Conservation (phyloP, 2,113 vertebrate species). For the Leiothrix lutea region DNA sequence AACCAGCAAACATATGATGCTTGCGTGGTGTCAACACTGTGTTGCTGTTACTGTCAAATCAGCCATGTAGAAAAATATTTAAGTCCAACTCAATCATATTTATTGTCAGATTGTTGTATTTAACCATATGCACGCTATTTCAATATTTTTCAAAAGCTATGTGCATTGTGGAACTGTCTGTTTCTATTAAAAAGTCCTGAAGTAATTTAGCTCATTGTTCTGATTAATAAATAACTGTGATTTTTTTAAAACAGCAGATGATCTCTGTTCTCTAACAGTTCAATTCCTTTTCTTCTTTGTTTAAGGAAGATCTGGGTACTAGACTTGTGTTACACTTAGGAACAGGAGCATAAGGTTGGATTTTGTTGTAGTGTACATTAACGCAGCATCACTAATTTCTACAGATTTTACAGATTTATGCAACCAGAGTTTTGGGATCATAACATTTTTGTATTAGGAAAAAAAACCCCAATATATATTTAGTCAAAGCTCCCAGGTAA, state of each 20-base stretch:
- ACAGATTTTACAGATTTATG: neutral
- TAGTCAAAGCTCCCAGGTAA: neutral
- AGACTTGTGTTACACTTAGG: neutral
- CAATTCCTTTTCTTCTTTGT: neutral
- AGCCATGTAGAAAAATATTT: neutral
- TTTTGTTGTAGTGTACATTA: neutral
- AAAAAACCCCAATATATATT: neutral
- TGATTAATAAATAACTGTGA: neutral
- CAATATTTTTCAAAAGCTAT: neutral
- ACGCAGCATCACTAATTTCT: neutral
- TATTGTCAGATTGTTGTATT: neutral
- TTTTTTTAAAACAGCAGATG: neutral
- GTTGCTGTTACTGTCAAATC: neutral
- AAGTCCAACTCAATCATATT: neutral
- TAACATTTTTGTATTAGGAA: neutral
- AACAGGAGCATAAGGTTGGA: neutral
- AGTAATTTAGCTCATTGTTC: conserved; percentile 1
- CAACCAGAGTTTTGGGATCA: neutral
- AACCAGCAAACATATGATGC: conserved; percentile 8
- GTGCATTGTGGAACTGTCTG: neutral
- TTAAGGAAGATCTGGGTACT: neutral
- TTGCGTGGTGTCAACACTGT: neutral
- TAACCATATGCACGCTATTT: neutral
- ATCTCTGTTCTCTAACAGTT: neutral
- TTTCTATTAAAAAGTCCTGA: conserved; percentile 15